Base-by-base conservation (phyloP, 2,888 invertebrate species). In the Sylvicola cinctus region DNA sequence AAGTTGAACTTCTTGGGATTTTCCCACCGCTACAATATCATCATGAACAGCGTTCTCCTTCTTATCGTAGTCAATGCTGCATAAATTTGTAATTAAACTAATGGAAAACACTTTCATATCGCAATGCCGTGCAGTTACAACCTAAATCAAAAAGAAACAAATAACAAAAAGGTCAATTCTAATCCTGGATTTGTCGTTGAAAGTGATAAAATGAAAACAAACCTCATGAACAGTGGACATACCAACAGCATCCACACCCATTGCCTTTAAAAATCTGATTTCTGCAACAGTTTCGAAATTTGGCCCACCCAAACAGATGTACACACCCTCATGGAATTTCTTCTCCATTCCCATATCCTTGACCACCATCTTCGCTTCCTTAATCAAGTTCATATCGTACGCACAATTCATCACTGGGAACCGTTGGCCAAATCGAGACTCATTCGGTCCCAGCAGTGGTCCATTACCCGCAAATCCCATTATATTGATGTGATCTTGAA, bases 271-370 rank as follows among this genome's bases (percentile, higher is more conserved):
- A 66, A 88, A 78, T 44, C 65, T 70, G 35, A 90, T 62, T 58
- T 98, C 96, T 0, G 95, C 88, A 0, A 93, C 84, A 0, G 95
- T 93, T 58, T 98, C 96, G 51, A 77, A 98, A 55, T 81, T 84
- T 0, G 96, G 96, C 0, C 96, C 96, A 2, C 87, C 88, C 12
- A 90, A 65, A 55, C 91, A 88, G 1, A 84, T 78, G 61, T 96
- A 98, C 7, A 96, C 85, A 1, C 96, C 98, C 49, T 88, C 83
- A 38, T 73, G 75, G 2, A 88, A 59, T 39, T 74, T 72, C 39
- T 76, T 61, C 7, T 65, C 65, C 16, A 85, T 70, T 3, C 74
- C 74, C 49, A 84, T 62, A 32, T 78, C 71, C 40, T 70, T 65
- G 8, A 74, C 75, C n/a, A 83, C 57, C 55, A 71, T 58, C 43